Base-by-base conservation (phyloP, 2,888 invertebrate species). In the Caenorhabditis panamensis region DNA sequence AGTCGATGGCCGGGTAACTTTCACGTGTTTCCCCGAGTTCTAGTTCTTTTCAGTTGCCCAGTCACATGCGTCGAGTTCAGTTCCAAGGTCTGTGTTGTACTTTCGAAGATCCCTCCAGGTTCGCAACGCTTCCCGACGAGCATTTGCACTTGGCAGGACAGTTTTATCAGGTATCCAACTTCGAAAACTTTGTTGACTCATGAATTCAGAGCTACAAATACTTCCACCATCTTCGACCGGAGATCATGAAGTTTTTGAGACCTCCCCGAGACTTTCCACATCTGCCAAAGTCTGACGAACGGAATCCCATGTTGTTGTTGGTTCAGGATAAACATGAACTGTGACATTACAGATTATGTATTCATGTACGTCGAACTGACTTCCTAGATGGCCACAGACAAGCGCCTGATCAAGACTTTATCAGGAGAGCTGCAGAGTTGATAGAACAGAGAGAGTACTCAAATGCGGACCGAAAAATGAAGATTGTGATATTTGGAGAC, bases 151-250 rank as follows among this genome's bases (percentile, higher is more conserved):
- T 63, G 4, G 2, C 9, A 9, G 63, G 63, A 13, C 22, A 36
- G 3, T 63, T 41, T 63, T 63, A n/a, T n/a, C n/a, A n/a, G n/a
- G n/a, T n/a, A n/a, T n/a, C n/a, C n/a, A n/a, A n/a, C n/a, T n/a
- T n/a, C n/a, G n/a, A n/a, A n/a, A n/a, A n/a, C n/a, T n/a, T n/a
- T n/a, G n/a, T n/a, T n/a, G n/a, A n/a, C n/a, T n/a, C n/a, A n/a
- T n/a, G n/a, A n/a, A n/a, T 63, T 22, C 49, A 53, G 16, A 64
- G 64, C 36, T 64, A 31, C 41, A 64, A 64, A 41, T 64, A 64
- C 13, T 64, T 64, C 20, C 20, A 64, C n/a, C 53, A 64, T 26
- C 16, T 64, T 0, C 53, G 64, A 9, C 16, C 37, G 2, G 1
- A 54, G 18, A 53, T 64, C n/a, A 22, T 37, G 22, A 18, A 53